Conservation (phyloP, 2,797 vertebrate species). For the Pempheris klunzingeri region DNA sequence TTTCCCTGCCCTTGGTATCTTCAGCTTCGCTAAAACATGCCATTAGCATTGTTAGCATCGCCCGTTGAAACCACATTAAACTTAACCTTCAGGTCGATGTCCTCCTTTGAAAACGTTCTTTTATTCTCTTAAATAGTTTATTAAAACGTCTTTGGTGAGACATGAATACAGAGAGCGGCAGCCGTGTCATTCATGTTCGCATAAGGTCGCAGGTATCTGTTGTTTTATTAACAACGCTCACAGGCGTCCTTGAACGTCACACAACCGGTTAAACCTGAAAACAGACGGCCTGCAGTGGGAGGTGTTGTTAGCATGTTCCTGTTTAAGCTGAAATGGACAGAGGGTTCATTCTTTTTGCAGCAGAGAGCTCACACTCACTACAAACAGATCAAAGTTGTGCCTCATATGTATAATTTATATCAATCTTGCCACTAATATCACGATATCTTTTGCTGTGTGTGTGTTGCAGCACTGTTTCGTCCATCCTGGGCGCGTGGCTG, state of each 20-base stretch:
- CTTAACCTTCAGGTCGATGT: background rate
- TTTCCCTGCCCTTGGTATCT: background rate
- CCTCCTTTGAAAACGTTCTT: background rate
- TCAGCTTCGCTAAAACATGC: background rate
- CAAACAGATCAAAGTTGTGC: background rate
- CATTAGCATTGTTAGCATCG: background rate
- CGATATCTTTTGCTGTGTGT: background rate
- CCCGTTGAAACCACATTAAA: background rate
- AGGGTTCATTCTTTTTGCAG: too few relatives aligned
- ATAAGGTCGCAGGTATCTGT: background rate
- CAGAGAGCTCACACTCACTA: background rate
- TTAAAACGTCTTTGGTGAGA: background rate
- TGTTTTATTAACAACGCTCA: too few relatives aligned
- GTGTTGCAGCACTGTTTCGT: slow-evolving; percentile 90
- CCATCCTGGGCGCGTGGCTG: slow-evolving; percentile 95
- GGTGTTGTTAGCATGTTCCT: too few relatives aligned
- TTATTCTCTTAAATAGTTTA: background rate
- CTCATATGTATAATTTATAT: background rate
- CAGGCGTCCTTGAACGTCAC: too few relatives aligned
- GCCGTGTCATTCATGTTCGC: background rate
- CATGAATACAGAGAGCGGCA: too few relatives aligned
- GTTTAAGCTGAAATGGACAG: too few relatives aligned
- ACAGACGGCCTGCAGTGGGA: too few relatives aligned
- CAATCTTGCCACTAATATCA: background rate
- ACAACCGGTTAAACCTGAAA: too few relatives aligned